phyloP scores from a whole-genome alignment of 2,113 vertebrate genomes.

The Opisthocomus hoazin region DNA sequence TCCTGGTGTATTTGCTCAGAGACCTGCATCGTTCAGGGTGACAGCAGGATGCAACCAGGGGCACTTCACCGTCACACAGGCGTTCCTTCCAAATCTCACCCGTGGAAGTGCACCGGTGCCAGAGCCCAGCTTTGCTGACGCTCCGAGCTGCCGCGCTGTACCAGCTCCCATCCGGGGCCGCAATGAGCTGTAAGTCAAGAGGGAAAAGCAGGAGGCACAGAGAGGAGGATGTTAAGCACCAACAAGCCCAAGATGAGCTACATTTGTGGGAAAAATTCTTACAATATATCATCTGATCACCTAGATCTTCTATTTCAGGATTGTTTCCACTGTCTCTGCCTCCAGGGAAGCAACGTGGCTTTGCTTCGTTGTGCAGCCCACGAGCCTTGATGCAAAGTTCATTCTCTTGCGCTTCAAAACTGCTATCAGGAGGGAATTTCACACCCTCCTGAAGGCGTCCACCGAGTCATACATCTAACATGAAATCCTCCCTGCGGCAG shows the following conservation, averaged over 20 bases:
- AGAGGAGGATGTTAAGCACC: background rate
- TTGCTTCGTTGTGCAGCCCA: background rate
- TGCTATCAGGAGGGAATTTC: background rate
- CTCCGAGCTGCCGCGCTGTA: background rate
- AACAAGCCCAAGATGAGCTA: background rate
- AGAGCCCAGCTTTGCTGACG: background rate
- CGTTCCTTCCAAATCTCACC: accelerated
- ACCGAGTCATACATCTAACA: background rate
- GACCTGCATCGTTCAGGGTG: background rate
- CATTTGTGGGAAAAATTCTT: background rate
- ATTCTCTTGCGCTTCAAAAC: background rate
- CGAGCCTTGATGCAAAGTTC: background rate
- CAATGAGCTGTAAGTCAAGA: background rate
- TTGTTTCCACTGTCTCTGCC: background rate
- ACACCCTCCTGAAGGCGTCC: background rate
- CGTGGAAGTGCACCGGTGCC: accelerated
- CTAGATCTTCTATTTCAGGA: background rate
- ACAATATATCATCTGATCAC: background rate
- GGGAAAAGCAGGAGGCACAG: background rate
- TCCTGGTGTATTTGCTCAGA: background rate
- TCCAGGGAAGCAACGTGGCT: background rate
- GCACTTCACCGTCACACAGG: accelerated
- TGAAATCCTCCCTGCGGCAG: background rate
- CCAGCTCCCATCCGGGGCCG: background rate
- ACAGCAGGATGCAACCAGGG: background rate